Percentiles rank a stretch among this genome's conserved stretches.
phyloP scores from a whole-genome alignment of 1,140 invertebrate species.

The Lithobius niger region DNA sequence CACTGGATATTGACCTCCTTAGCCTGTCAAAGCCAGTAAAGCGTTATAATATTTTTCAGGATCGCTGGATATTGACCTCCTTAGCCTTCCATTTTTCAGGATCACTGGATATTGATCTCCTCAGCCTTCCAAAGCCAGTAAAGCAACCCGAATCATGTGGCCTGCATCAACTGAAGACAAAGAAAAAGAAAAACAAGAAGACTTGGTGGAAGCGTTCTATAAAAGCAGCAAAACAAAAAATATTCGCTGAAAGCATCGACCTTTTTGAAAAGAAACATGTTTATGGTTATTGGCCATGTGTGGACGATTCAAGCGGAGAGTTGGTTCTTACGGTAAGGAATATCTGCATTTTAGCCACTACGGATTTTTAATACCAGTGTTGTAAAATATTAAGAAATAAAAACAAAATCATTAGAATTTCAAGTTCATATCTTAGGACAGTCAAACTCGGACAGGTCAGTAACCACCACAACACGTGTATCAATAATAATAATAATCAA shows the following conservation, averaged over 20 bases:
- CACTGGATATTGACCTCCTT: slow-evolving; percentile 33
- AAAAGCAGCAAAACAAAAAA: slow-evolving; percentile 17
- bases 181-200: slow-evolving; percentile 12
- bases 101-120: slow-evolving; percentile 33
- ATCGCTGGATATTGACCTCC: slow-evolving; percentile 33
- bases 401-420: no score
- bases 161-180: slow-evolving; percentile 6
- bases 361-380: no score
- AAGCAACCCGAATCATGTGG: slow-evolving; percentile 22
- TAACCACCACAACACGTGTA: no score
- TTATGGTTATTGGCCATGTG: slow-evolving; percentile 35
- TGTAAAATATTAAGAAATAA: no score
- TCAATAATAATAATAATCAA: no score
- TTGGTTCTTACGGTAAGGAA: not conserved
- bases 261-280: slow-evolving; percentile 36
- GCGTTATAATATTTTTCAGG: no score
- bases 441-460: no score
- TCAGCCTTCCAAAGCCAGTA: slow-evolving; percentile 30
- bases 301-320: not conserved
- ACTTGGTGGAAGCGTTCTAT: slow-evolving; percentile 1
- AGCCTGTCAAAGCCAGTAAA: slow-evolving; percentile 32
- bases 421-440: no score
- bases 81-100: slow-evolving; percentile 31
- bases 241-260: slow-evolving; percentile 24
- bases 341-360: no score